Evolutionary conservation across 2,888 invertebrate species (phyloP).

Genomic region (Heliconius hortense): DNA sequence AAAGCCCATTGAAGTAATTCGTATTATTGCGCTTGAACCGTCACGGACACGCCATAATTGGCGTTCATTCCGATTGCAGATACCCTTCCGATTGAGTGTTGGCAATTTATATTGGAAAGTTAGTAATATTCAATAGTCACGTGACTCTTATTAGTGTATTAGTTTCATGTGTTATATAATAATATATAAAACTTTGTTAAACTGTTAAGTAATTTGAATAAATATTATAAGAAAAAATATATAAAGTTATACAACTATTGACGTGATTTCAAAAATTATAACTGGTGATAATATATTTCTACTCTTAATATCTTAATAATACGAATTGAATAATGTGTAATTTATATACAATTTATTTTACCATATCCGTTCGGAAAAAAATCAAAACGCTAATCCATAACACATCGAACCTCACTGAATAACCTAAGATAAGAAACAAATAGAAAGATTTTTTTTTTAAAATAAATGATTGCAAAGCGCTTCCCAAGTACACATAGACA

Average conservation of each 20-base stretch:
- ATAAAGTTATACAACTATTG: not conserved
- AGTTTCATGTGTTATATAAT: not conserved
- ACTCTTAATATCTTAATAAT: not conserved
- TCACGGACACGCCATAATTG: constrained; percentile 39
- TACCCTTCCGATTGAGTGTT: constrained; percentile 31
- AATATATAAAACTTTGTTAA: not conserved
- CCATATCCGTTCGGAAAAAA: not conserved
- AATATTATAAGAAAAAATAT: not conserved
- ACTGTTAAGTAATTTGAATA: not conserved
- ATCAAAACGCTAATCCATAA: constrained; percentile 33
- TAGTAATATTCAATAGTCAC: constrained; percentile 28
- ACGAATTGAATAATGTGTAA: not conserved
- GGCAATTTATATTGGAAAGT: constrained; percentile 33
- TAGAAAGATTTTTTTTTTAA: too few species aligned
- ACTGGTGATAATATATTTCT: not conserved
- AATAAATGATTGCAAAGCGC: constrained; percentile 49
- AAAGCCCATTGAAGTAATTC: constrained; percentile 32
- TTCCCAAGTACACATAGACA: constrained; percentile 57
- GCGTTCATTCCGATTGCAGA: constrained; percentile 36
- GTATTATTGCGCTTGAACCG: constrained; percentile 37
- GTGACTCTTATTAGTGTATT: constrained; percentile 21
- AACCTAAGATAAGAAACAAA: constrained; percentile 18
- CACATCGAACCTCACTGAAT: constrained; percentile 38
- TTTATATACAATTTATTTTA: not conserved
- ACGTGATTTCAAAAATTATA: not conserved